These are phyloP conservation scores for Antrozous pallidus DNA, from an alignment of 2,797 vertebrate species.

Conservation along the genomic window DNA sequence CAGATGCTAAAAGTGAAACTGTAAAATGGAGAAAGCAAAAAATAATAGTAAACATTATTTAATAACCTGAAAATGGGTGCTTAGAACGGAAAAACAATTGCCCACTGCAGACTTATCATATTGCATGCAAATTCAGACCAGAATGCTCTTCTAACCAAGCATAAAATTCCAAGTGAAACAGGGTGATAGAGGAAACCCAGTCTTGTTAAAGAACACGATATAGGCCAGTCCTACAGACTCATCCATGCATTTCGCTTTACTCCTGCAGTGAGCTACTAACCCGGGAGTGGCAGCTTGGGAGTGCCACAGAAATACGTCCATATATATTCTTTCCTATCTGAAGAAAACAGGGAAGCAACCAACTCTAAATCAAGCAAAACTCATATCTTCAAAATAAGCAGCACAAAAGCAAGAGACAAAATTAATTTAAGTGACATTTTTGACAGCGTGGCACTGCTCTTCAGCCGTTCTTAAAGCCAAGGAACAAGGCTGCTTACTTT, in stretches of 20 bases:
- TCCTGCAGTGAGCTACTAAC: background rate
- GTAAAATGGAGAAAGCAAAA: constrained; percentile 24
- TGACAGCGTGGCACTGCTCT: background rate
- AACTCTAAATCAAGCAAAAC: background rate
- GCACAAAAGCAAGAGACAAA: background rate
- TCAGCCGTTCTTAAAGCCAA: background rate
- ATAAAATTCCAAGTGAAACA: constrained; percentile 21
- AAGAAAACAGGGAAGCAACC: background rate
- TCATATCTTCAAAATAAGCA: background rate
- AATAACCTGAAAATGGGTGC: constrained; percentile 14
- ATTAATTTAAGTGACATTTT: constrained; percentile 20
- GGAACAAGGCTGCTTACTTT: background rate
- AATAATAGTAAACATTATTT: background rate
- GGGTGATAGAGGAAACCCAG: constrained; percentile 40
- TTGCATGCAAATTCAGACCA: background rate
- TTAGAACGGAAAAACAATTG: constrained; percentile 28
- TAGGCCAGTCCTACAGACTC: background rate
- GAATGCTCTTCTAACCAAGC: background rate
- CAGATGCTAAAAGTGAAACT: background rate
- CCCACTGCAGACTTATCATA: background rate
- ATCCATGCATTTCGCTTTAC: background rate
- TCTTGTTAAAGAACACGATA: background rate
- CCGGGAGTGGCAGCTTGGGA: background rate
- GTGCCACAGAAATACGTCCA: background rate
- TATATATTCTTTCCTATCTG: background rate